Conservation (phyloP, 2,797 vertebrate genomes). For the Sebastes hopkinsi region DNA sequence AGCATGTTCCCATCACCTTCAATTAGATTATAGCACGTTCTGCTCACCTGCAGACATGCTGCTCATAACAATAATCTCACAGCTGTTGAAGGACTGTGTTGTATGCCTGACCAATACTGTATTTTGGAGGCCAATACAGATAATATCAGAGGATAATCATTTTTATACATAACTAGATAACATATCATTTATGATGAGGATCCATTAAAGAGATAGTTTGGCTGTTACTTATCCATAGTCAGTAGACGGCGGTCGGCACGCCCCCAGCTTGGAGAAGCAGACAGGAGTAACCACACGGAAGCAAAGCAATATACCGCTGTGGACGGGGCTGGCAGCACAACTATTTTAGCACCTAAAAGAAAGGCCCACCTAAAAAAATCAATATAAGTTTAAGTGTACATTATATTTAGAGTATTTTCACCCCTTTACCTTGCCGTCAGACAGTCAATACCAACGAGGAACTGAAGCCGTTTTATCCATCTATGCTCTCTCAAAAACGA, state of each 20-base stretch:
- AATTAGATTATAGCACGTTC: slow-evolving; percentile 58
- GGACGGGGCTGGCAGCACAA: too few species aligned
- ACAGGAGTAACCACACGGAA: too few species aligned
- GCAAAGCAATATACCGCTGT: too few species aligned
- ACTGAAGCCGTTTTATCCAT: neutral
- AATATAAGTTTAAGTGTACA: neutral
- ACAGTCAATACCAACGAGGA: neutral
- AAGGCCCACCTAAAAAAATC: neutral
- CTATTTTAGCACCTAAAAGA: neutral
- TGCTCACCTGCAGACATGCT: slow-evolving; percentile 52
- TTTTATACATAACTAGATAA: too few species aligned
- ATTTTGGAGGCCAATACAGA: neutral
- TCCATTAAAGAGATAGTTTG: neutral
- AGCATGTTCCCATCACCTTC: slow-evolving; percentile 59
- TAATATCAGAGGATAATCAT: too few species aligned
- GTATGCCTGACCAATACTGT: neutral
- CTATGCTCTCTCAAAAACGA: neutral
- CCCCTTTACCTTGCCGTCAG: neutral
- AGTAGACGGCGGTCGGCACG: too few species aligned
- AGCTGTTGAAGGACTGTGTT: slow-evolving; percentile 3
- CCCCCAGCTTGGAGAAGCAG: too few species aligned
- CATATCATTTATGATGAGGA: too few species aligned
- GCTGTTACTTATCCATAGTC: neutral
- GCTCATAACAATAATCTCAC: slow-evolving; percentile 15
- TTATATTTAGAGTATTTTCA: neutral